Conservation (phyloP, 2,113 vertebrate genomes). For the Capra hircus region DNA sequence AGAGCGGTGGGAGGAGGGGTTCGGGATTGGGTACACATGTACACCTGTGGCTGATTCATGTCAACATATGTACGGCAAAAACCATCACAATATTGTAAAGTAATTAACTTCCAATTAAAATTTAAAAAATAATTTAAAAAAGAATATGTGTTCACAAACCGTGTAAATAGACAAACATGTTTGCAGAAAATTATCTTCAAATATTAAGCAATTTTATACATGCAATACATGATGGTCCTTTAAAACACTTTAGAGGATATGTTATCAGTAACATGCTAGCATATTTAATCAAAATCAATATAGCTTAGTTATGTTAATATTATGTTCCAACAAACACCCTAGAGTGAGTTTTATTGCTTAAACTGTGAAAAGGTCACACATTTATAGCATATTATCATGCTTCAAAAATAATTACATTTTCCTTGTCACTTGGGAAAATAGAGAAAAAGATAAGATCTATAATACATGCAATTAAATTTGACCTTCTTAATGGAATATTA, state of each 20-base stretch:
- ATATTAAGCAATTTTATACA: background rate
- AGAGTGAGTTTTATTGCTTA: slow-evolving; percentile 52
- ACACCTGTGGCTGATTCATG: background rate
- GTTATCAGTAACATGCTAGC: background rate
- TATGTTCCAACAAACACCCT: background rate
- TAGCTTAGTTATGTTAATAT: slow-evolving; percentile 29
- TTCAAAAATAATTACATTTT: slow-evolving; percentile 68
- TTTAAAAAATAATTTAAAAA: background rate
- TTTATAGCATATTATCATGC: slow-evolving; percentile 27
- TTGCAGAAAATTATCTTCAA: background rate
- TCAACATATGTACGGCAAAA: background rate
- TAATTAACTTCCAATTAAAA: background rate
- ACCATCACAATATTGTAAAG: background rate
- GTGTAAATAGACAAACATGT: background rate
- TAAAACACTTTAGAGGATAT: background rate
- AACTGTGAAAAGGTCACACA: slow-evolving; percentile 59
- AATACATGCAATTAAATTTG: slow-evolving; percentile 62
- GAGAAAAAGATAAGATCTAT: background rate
- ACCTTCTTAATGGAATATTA: slow-evolving; percentile 56
- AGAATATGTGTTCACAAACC: background rate
- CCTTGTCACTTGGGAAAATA: slow-evolving; percentile 53
- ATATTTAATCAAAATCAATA: slow-evolving; percentile 29
- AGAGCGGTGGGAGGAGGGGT: accelerated
- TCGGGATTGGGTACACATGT: accelerated
- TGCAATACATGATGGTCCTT: background rate